Base-by-base conservation (phyloP, 2,888 invertebrate genomes). In the Aspidapion aeneum region DNA sequence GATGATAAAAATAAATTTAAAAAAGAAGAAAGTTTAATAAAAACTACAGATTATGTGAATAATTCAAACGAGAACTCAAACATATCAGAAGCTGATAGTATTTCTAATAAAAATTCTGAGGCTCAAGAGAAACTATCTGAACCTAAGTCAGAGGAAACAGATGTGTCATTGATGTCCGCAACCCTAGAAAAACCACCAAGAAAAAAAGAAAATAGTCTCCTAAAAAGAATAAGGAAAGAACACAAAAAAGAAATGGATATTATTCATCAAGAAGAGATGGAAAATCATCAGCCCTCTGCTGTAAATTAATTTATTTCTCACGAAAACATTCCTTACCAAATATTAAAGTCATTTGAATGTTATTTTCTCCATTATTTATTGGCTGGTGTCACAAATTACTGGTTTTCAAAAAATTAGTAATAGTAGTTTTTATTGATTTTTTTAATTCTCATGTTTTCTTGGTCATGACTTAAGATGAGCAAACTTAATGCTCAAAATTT, bases 231-330 rank as follows among this genome's bases (percentile, higher is more conserved):
- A 22, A 61, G 60, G 59, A n/a, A 57, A 61, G 62, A 64, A 62
- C 63, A 60, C 50, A 62, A 18, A 56, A 60, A 63, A 63, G 58
- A 60, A 63, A 57, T 61, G 54, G 63, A 64, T 51, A 66, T 61
- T 48, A 66, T 65, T 21, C 58, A 67, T 60, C 61, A 58, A 22
- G 19, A 18, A 49, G 21, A 18, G 19, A 3, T 9, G 17, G 50
- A 58, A 58, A 12, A 12, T 35, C 35, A 35, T 12, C 35, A 35
- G 35, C 35, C 3, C 12, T 12, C 35, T 12, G 12, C 35, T 35
- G 3, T 35, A 35, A 35, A 35, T 7, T 35, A 35, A 12, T 35
- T 35, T 35, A 35, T 35, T 35, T 35, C n/a, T n/a, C n/a, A n/a
- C n/a, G n/a, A n/a, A n/a, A n/a, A n/a, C n/a, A n/a, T n/a, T n/a